Base-by-base conservation (phyloP, 2,113 vertebrate genomes). In the Tapirus terrestris region DNA sequence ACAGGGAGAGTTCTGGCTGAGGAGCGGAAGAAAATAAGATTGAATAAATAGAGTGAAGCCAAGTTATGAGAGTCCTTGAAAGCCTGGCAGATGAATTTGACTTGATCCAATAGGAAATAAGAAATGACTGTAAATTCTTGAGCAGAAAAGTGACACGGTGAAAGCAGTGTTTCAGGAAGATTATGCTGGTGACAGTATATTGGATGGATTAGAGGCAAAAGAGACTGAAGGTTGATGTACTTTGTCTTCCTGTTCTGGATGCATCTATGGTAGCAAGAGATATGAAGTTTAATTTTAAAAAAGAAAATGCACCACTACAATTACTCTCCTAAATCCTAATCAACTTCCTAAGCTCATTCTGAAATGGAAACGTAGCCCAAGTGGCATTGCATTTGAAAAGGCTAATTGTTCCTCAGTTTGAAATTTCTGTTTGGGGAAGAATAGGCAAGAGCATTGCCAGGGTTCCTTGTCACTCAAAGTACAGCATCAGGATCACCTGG, bases 31-130 rank as follows among this genome's bases (percentile, higher is more conserved):
- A 84, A 96, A 95, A 84, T 48, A 96, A 95, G 92, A 79, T 45
- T 75, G 87, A 93, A 96, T 96, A 95, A 93, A 96, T 63, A 97
- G 51, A 92, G 80, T 45, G 20, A 60, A 90, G 93, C 83, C 96
- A 94, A 94, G 88, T 95, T 95, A 97, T 88, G 45, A 97, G 93
- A 84, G 96, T 97, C 98, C 96, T 97, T 96, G 96, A 97, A 87
- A 95, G 39, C 65, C 81, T 61, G 84, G 94, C 94, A 92, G 96
- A 67, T 97, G 81, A 96, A 94, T 97, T 97, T 84, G 76, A 84
- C 94, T 96, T 92, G 70, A 93, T 43, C 97, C 96, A 94, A 92
- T 81, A 88, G 87, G 75, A 97, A 90, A 90, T 25, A 67, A 76
- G 89, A 75, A 94, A 92, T 8, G 36, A 84, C 93, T 88, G 14